phyloP scores from a whole-genome alignment of 2,113 vertebrate genomes.

The Xenopus borealis region DNA sequence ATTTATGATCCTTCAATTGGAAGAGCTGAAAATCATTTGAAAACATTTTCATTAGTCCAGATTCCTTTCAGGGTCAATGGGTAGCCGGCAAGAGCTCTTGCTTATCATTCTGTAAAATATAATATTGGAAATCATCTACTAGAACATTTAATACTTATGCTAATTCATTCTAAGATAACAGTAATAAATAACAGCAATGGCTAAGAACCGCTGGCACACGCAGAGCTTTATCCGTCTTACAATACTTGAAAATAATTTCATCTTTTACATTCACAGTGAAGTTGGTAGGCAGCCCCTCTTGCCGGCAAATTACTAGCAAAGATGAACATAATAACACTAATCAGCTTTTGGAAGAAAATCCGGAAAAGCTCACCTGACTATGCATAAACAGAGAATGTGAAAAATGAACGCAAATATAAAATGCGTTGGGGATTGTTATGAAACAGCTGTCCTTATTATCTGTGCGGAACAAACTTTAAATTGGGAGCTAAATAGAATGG shows the following conservation, averaged over 20 bases:
- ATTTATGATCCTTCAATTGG: constrained; percentile 38
- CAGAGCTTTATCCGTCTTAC: constrained; percentile 30
- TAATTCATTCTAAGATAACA: constrained; percentile 43
- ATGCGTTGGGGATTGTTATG: neutral
- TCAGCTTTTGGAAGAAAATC: constrained; percentile 28
- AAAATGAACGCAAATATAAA: neutral
- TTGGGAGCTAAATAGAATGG: no score
- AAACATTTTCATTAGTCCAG: constrained; percentile 44
- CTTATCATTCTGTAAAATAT: constrained; percentile 33
- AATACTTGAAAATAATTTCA: constrained; percentile 22
- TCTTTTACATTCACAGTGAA: constrained; percentile 10
- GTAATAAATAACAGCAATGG: constrained; percentile 34
- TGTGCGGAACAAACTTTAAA: no score
- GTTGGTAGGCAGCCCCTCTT: neutral
- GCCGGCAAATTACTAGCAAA: constrained; percentile 14
- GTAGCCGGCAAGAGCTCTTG: constrained; percentile 16
- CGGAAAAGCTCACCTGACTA: neutral
- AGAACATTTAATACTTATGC: constrained; percentile 45
- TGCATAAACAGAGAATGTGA: constrained; percentile 2
- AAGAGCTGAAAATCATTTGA: constrained; percentile 30
- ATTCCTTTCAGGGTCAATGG: constrained; percentile 39
- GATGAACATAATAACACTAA: constrained; percentile 12
- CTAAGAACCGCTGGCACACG: constrained; percentile 20
- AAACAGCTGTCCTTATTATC: neutral
- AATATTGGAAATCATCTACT: constrained; percentile 39